Percentiles rank a stretch among this genome's conserved stretches.
phyloP scores from a whole-genome alignment of 1,140 invertebrate species.

The Trypoxylus dichotomus region DNA sequence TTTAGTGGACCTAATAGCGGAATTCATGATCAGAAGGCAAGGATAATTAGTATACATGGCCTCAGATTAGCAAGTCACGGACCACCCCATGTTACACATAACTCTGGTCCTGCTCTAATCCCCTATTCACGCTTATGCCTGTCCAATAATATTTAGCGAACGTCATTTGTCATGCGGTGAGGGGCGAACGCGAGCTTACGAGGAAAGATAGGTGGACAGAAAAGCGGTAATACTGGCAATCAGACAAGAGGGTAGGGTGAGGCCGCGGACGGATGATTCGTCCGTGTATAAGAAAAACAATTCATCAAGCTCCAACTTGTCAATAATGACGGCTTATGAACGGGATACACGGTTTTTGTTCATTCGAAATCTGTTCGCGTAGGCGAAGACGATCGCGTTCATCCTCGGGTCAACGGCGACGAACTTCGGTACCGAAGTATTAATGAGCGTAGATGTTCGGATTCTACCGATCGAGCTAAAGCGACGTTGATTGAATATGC shows the following conservation, averaged over 20 bases:
- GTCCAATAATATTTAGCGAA: slow-evolving; percentile 29
- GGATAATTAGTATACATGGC: slow-evolving; percentile 38
- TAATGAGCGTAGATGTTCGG: neutral
- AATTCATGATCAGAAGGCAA: slow-evolving; percentile 39
- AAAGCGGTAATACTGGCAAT: neutral
- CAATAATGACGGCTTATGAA: slow-evolving; percentile 25
- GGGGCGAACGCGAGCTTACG: neutral
- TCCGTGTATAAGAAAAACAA: slow-evolving; percentile 26
- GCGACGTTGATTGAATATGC: slow-evolving; percentile 5
- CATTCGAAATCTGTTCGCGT: neutral
- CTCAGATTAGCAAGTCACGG: slow-evolving; percentile 32
- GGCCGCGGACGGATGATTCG: neutral
- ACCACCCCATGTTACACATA: slow-evolving; percentile 22
- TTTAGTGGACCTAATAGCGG: slow-evolving; percentile 36
- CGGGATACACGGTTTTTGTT: neutral
- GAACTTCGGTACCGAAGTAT: neutral
- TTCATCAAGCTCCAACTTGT: slow-evolving; percentile 28
- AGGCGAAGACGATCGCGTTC: neutral
- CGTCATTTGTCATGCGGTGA: slow-evolving; percentile 25
- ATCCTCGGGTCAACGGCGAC: neutral
- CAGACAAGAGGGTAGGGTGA: neutral
- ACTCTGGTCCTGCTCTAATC: slow-evolving; percentile 4
- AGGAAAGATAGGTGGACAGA: neutral
- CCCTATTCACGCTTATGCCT: slow-evolving; percentile 26
- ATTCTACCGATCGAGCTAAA: neutral